These are phyloP conservation scores for Agonopterix heracliana DNA, from an alignment of 2,888 invertebrate genomes.

Conservation along the genomic window DNA sequence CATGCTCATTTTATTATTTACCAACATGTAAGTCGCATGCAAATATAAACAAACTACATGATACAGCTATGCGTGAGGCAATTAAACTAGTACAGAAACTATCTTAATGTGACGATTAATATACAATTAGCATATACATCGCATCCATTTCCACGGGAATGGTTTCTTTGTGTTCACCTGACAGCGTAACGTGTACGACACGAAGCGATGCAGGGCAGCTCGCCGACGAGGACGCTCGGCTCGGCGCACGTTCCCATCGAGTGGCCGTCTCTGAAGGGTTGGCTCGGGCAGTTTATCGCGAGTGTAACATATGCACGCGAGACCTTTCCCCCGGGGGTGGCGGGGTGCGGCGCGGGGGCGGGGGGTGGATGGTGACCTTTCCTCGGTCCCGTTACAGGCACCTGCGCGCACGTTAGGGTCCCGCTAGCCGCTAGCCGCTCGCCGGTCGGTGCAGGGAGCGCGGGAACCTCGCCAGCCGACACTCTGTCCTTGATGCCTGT, in stretches of 20 bases:
- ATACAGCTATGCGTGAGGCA: too few relatives aligned
- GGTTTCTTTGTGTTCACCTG: too few relatives aligned
- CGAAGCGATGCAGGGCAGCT: too few relatives aligned
- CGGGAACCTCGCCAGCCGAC: background rate
- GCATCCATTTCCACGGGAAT: background rate
- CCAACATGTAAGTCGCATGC: too few relatives aligned
- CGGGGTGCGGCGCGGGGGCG: slow-evolving; percentile 3
- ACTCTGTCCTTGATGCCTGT: background rate
- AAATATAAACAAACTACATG: too few relatives aligned
- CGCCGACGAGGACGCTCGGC: too few relatives aligned
- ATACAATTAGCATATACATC: too few relatives aligned
- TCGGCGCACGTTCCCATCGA: too few relatives aligned
- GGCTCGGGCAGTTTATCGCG: background rate
- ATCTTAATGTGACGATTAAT: too few relatives aligned
- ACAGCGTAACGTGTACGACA: too few relatives aligned
- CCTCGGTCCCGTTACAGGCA: slow-evolving; percentile 49
- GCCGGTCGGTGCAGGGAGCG: background rate
- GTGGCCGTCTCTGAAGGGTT: background rate
- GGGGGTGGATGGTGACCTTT: slow-evolving; percentile 46
- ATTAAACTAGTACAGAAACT: too few relatives aligned
- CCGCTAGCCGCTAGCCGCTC: slow-evolving; percentile 30
- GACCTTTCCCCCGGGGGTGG: slow-evolving; percentile 8
- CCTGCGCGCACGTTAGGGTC: slow-evolving; percentile 49
- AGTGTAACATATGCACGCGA: slow-evolving; percentile 1
- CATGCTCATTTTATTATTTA: too few relatives aligned